Base-by-base conservation (phyloP, 2,888 invertebrate species). In the Deroplatys truncata region DNA sequence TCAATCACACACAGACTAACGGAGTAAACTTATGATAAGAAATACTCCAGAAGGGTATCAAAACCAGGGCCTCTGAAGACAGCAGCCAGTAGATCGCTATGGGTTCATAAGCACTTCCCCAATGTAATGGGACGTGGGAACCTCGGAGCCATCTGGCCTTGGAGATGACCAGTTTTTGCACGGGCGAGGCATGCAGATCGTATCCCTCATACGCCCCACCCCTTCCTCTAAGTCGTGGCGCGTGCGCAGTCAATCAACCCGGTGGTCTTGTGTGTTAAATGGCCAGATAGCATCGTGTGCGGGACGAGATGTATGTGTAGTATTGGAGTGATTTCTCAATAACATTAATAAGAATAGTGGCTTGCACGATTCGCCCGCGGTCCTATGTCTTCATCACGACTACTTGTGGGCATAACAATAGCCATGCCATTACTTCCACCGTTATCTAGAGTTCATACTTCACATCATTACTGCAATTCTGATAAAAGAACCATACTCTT, bases 261-360 rank as follows among this genome's bases (percentile, higher is more conserved):
- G 88, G 89, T 87, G 89, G 89, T 89, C 88, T 84, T 87, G 87
- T 90, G 86, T 87, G 90, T 35, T 86, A 88, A 90, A 88, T 86
- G 90, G 89, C 83, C 28, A 88, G 90, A 90, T 90, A 84, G 9
- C 90, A 83, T 88, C 88, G 90, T 90, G 90, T 88, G 90, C 82
- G 90, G 88, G 29, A 86, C 15, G 84, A 8, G 10, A 15, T 49
- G 56, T 16, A 20, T 20, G 20, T 72, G 56, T 72, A 72, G 56
- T 72, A 72, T 72, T 72, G 56, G 56, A 72, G 56, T 72, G 56
- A 72, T 72, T 72, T 72, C 56, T 72, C 56, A 72, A 72, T 72
- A 72, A 72, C 56, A 72, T 72, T 72, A 72, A 72, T 72, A 72
- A 72, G 56, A 20, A 72, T 72, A 72, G 56, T 72, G 56, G 20